Percentiles rank a stretch among this genome's conserved stretches.
phyloP scores from a whole-genome alignment of 2,797 vertebrate genomes.

The Vultur gryphus region DNA sequence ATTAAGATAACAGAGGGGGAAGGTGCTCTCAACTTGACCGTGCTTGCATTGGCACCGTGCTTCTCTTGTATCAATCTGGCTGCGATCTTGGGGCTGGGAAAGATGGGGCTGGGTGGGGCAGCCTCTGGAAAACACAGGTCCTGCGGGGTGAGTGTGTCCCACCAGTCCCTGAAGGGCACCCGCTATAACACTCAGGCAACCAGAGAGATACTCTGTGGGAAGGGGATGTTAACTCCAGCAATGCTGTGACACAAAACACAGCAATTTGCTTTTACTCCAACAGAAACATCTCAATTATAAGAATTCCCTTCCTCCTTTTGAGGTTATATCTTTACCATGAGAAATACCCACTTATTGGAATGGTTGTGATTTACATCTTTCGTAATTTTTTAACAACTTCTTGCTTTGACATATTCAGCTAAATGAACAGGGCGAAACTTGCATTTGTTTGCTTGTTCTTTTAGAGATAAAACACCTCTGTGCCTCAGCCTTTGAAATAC shows the following conservation, averaged over 20 bases:
- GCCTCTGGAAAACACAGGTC: neutral
- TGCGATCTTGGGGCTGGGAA: neutral
- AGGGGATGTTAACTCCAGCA: neutral
- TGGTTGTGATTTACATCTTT: neutral
- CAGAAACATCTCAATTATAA: neutral
- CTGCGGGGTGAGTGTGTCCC: neutral
- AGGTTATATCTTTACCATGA: neutral
- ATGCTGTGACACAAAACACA: neutral
- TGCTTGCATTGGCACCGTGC: neutral
- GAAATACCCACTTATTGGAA: neutral
- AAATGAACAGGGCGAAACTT: conserved; percentile 43
- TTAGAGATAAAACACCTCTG: conserved; percentile 57
- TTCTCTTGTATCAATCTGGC: neutral
- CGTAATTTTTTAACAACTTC: conserved; percentile 23
- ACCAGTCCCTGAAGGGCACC: neutral
- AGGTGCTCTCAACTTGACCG: rapidly evolving
- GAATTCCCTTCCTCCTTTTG: neutral
- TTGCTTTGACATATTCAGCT: conserved; percentile 42
- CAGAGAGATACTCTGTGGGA: neutral
- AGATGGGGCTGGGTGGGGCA: neutral
- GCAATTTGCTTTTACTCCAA: neutral
- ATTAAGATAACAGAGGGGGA: neutral
- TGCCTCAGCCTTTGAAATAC: conserved; percentile 58
- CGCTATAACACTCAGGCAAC: rapidly evolving
- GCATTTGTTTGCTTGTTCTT: conserved; percentile 60